These are phyloP conservation scores for Ennomos quercinarius DNA, from an alignment of 2,888 invertebrate genomes.

Conservation along the genomic window DNA sequence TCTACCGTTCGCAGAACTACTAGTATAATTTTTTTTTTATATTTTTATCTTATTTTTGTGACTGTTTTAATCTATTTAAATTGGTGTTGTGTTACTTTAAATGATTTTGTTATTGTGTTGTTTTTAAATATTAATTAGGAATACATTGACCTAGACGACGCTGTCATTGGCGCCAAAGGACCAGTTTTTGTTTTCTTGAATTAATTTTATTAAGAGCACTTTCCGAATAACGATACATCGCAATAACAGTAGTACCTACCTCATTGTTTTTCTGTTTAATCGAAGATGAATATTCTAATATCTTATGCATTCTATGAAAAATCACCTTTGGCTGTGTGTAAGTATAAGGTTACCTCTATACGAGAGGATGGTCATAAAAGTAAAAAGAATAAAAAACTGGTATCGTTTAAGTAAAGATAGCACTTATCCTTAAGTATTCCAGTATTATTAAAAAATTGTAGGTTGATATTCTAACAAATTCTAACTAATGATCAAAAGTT, in stretches of 20 bases:
- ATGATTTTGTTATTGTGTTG: constrained; percentile 28
- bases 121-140: constrained; percentile 27
- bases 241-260: constrained; percentile 19
- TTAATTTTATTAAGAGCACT: constrained; percentile 32
- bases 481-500: no score
- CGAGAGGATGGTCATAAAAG: no score
- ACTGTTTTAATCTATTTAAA: constrained; percentile 7
- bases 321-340: no score
- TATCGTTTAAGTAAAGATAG: no score
- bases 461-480: no score
- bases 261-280: constrained; percentile 14
- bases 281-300: constrained; percentile 4
- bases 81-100: constrained; percentile 16
- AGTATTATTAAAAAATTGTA: no score
- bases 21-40: neutral
- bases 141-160: constrained; percentile 37
- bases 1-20: no score
- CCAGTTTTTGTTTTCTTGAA: constrained; percentile 29
- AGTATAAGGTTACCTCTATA: no score
- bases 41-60: neutral
- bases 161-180: constrained; percentile 31
- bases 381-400: no score
- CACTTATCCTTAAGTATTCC: no score
- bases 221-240: constrained; percentile 22
- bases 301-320: no score